phyloP scores from a whole-genome alignment of 2,113 vertebrate species.

The Zapus hudsonius region DNA sequence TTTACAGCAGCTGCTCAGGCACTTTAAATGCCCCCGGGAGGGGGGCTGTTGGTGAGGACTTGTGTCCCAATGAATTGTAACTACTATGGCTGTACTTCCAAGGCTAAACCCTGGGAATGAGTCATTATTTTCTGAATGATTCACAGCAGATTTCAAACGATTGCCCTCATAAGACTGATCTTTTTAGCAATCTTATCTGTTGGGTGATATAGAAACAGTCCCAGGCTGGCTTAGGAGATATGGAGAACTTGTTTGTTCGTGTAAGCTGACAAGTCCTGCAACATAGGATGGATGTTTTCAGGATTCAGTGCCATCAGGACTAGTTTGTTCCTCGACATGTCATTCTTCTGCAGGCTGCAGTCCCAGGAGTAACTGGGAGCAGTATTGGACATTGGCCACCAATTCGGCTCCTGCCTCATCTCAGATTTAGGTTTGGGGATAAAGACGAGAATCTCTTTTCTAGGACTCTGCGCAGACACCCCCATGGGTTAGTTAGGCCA shows the following conservation, averaged over 20 bases:
- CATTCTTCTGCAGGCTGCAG: not conserved
- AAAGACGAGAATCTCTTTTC: not conserved
- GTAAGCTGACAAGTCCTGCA: not conserved
- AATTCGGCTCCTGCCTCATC: not conserved
- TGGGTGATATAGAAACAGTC: not conserved
- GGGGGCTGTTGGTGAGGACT: not conserved
- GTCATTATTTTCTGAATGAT: not conserved
- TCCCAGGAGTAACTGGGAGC: not conserved
- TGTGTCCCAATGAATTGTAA: not conserved
- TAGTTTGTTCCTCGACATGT: not conserved
- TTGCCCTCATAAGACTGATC: not conserved
- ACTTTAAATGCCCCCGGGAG: not conserved
- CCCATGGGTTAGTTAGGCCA: not conserved
- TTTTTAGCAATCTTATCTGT: not conserved
- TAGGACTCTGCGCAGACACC: not conserved
- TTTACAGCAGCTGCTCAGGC: not conserved
- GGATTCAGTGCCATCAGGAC: not conserved
- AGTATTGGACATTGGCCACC: accelerated
- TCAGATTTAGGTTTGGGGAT: not conserved
- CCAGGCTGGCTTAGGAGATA: not conserved
- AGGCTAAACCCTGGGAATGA: not conserved
- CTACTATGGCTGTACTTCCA: not conserved
- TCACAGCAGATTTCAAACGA: not conserved
- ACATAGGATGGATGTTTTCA: not conserved
- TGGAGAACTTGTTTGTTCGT: not conserved